These are phyloP conservation scores for Pyrrhosoma nymphula DNA, from an alignment of 2,888 invertebrate species.

Conservation along the genomic window DNA sequence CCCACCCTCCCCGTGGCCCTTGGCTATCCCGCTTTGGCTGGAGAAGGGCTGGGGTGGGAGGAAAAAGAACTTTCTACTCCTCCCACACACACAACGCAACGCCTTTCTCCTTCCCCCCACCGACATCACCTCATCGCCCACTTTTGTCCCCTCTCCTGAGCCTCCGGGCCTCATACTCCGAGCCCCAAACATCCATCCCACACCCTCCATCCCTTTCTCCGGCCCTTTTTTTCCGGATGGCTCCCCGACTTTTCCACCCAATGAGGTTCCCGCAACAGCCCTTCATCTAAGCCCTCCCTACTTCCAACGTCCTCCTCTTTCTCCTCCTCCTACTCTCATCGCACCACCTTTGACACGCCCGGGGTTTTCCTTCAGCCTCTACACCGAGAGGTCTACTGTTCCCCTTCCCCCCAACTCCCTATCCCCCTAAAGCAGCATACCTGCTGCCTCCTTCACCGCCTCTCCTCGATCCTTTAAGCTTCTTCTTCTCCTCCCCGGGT, in stretches of 20 bases:
- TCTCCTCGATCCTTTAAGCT: background rate
- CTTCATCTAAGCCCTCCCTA: conserved; percentile 17
- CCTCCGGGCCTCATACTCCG: no score
- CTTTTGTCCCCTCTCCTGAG: background rate
- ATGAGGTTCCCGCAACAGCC: conserved; percentile 53
- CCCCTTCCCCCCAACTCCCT: background rate
- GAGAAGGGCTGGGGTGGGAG: background rate
- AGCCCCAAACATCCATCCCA: background rate
- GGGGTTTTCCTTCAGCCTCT: background rate
- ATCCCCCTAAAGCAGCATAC: background rate
- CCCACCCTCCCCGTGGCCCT: background rate
- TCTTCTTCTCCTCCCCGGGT: no score
- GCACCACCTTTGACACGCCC: background rate
- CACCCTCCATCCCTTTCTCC: background rate
- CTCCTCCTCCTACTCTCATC: background rate
- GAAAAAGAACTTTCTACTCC: background rate
- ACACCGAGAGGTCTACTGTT: background rate
- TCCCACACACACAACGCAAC: background rate
- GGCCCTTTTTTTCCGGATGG: conserved; percentile 24
- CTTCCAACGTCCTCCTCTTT: background rate
- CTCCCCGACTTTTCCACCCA: conserved; percentile 62
- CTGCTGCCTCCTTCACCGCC: background rate
- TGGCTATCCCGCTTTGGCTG: background rate
- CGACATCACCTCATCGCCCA: background rate
- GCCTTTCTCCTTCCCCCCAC: no score